phyloP scores from a whole-genome alignment of 2,113 vertebrate species.

The Ellobius talpinus region DNA sequence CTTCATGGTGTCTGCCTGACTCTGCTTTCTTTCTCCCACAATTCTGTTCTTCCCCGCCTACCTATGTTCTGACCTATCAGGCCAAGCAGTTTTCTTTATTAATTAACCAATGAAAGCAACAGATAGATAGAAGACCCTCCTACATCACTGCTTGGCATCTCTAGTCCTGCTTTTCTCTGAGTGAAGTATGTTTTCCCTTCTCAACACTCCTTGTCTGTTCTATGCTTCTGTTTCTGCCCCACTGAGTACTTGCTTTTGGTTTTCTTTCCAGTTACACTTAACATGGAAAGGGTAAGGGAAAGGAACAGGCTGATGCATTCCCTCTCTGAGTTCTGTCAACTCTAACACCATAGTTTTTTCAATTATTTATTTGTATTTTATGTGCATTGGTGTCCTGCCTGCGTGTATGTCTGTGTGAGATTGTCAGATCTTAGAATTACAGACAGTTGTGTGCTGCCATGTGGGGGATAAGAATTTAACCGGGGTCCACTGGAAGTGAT shows the following conservation, averaged over 20 bases:
- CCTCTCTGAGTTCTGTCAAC: not conserved
- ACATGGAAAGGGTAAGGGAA: not conserved
- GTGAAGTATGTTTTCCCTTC: not conserved
- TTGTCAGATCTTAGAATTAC: not conserved
- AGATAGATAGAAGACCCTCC: too few species aligned
- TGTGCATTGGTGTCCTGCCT: not conserved
- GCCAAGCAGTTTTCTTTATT: too few species aligned
- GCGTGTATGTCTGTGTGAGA: not conserved
- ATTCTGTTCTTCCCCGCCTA: too few species aligned
- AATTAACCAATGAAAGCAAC: too few species aligned
- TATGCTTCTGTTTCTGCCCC: not conserved
- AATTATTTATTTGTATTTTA: not conserved
- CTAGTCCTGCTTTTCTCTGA: not conserved
- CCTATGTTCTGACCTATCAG: too few species aligned
- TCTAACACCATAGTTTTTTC: not conserved
- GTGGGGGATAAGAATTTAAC: not conserved
- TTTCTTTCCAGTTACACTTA: not conserved
- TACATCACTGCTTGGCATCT: not conserved
- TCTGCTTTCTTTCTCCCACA: too few species aligned
- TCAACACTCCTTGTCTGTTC: not conserved
- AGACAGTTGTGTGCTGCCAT: not conserved
- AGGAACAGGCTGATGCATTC: not conserved
- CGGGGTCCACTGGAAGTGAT: not conserved
- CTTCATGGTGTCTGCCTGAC: too few species aligned
- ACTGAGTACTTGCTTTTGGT: not conserved